Base-by-base conservation (phyloP, 64 coral and sea anemone species). In the Porites australiensis region DNA sequence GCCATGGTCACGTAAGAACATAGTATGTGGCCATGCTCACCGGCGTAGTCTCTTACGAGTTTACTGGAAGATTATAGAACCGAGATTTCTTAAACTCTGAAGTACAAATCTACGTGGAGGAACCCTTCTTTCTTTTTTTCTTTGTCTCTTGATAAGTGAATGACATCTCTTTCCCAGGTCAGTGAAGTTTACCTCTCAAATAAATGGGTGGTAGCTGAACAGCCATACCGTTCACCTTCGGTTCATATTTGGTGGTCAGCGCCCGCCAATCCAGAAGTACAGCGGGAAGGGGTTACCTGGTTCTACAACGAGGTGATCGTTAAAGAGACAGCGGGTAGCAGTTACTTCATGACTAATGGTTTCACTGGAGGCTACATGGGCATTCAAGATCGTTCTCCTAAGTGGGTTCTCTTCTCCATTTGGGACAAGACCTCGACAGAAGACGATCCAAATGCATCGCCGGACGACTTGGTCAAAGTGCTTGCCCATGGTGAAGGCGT, bases 191-290 rank as follows among this genome's bases (percentile, higher is more conserved):
- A 88, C 68, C 55, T 88, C 4, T 22, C 86, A 59, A 19, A 14
- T 10, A 19, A 70, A 50, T 10, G 44, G 22, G 57, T 52, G 63
- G 75, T 70, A 72, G 72, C 77, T 10, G 21, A n/a, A 60, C 21
- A 77, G 15, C 13, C 45, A 44, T 76, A 73, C 72, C 19, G 13
- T 16, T 89, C 87, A 54, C 54, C 87, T 6, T 76, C 87, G 21
- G 87, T 89, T 12, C 87, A 89, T 64, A 89, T 62, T 77, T 60
- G n/a, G 71, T 89, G 70, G 87, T 89, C 87, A 77, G 87, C 53
- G 6, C 71, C 87, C 9, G 7, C 51, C 19, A 89, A 89, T 77
- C 52, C 87, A 13, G 79, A 82, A 62, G 79, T 82, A n/a, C 79
- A 82, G 11, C 20, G 53, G 14, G 48, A 89, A 44, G 87, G 87